Conservation (phyloP, 92 coral and sea anemone species). For the Palythoa grandiflora region DNA sequence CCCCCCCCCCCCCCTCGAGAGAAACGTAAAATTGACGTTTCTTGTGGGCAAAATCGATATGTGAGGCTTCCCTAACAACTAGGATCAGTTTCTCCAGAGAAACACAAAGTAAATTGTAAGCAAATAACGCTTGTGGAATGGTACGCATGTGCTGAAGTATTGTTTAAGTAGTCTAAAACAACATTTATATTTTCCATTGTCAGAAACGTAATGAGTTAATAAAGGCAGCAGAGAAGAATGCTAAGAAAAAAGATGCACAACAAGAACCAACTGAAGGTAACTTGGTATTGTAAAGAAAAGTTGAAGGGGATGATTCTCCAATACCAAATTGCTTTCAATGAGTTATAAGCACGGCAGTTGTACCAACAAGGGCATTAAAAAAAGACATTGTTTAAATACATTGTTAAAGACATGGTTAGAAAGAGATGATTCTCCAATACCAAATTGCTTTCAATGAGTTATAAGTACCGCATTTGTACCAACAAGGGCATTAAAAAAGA, state of each 20-base stretch:
- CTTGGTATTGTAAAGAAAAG: neutral
- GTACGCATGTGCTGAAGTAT: neutral
- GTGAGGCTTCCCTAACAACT: too few relatives aligned
- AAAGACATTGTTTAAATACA: too few relatives aligned
- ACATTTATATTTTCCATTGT: neutral
- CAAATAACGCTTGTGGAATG: neutral
- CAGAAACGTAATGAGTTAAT: constrained; percentile 55
- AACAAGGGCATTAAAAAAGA: neutral
- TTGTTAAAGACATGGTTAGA: too few relatives aligned
- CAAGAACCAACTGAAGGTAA: constrained; percentile 72
- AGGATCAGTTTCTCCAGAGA: too few relatives aligned
- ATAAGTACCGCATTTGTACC: neutral
- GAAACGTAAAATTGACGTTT: too few relatives aligned
- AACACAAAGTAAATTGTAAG: too few relatives aligned
- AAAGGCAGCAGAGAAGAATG: constrained; percentile 56
- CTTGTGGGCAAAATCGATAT: too few relatives aligned
- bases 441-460: too few relatives aligned
- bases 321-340: too few relatives aligned
- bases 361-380: neutral
- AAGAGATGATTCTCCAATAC: too few relatives aligned
- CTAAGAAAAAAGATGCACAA: constrained; percentile 43
- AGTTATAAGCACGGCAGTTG: neutral
- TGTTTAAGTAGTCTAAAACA: too few relatives aligned
- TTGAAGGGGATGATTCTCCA: neutral
- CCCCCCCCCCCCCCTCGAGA: too few relatives aligned